Conservation (phyloP, 1,140 invertebrate genomes). For the Papilio glaucus region DNA sequence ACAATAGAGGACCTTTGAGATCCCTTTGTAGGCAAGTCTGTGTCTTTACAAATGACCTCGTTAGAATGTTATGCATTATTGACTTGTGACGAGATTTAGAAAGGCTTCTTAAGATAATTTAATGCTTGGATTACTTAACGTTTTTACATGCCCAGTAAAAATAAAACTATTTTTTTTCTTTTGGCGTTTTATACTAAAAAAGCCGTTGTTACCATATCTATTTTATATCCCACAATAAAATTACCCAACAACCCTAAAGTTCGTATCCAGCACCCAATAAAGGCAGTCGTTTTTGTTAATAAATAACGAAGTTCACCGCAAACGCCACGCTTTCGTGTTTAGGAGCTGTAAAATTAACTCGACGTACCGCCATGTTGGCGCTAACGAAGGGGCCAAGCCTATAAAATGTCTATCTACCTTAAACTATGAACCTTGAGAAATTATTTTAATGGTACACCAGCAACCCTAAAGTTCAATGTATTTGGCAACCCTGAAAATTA, state of each 20-base stretch:
- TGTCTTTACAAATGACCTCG: neutral
- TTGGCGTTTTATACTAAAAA: neutral
- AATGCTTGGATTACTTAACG: too few relatives aligned
- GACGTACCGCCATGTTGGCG: conserved; percentile 39
- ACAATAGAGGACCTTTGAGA: neutral
- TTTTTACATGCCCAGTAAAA: neutral
- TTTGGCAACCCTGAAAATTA: neutral
- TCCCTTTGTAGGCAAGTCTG: neutral
- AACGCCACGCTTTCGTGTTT: conserved; percentile 54
- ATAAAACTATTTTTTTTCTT: neutral
- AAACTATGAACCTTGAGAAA: conserved; percentile 7
- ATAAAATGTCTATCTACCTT: conserved; percentile 16
- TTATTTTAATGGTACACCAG: neutral
- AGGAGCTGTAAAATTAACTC: conserved; percentile 59
- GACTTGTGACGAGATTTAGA: neutral
- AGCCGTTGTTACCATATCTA: conserved; percentile 3
- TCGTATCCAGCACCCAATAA: conserved; percentile 44
- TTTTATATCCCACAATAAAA: conserved; percentile 5
- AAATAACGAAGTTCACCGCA: conserved; percentile 50
- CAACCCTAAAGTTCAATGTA: neutral
- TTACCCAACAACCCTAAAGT: conserved; percentile 1
- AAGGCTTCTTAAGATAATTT: neutral
- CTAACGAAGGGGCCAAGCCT: conserved; percentile 40
- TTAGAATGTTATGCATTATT: neutral
- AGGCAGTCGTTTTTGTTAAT: conserved; percentile 39